Conservation (phyloP, 2,888 invertebrate genomes). For the Seira ritae region DNA sequence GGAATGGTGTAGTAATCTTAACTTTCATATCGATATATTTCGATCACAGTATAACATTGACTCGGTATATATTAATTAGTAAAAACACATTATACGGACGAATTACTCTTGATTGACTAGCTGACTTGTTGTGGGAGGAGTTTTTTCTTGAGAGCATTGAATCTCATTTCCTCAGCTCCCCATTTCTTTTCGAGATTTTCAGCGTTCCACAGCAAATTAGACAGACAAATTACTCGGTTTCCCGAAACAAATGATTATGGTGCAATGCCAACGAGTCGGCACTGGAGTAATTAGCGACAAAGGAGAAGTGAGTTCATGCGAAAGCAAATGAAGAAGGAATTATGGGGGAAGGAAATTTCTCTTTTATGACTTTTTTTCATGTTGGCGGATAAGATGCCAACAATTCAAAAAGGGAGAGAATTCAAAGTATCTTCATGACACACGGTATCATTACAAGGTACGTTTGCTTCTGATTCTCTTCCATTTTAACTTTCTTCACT, state of each 20-base stretch:
- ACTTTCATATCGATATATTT: not conserved
- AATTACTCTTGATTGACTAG: slow-evolving; percentile 61
- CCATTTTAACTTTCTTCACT: too few relatives aligned
- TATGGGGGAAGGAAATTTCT: too few relatives aligned
- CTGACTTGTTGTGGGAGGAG: slow-evolving; percentile 58
- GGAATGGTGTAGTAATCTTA: not conserved
- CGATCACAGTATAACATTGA: not conserved
- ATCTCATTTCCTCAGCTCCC: slow-evolving; percentile 65
- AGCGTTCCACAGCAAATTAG: slow-evolving; percentile 73
- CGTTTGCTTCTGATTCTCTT: too few relatives aligned
- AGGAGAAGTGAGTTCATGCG: slow-evolving; percentile 20
- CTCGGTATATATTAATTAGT: not conserved
- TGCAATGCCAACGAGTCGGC: slow-evolving; percentile 70
- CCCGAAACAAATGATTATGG: slow-evolving; percentile 73
- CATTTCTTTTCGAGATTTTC: slow-evolving; percentile 47
- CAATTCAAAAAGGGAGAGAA: too few relatives aligned
- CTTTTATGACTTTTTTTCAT: too few relatives aligned
- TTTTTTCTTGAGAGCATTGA: slow-evolving; percentile 49
- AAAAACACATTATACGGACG: slow-evolving; percentile 33
- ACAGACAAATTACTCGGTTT: slow-evolving; percentile 73
- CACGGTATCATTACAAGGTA: too few relatives aligned
- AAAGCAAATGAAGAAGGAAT: slow-evolving; percentile 6
- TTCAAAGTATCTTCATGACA: too few relatives aligned
- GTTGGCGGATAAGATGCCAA: too few relatives aligned
- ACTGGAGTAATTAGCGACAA: slow-evolving; percentile 72